phyloP scores from a whole-genome alignment of 2,888 invertebrate species.

The Acleris cristana region DNA sequence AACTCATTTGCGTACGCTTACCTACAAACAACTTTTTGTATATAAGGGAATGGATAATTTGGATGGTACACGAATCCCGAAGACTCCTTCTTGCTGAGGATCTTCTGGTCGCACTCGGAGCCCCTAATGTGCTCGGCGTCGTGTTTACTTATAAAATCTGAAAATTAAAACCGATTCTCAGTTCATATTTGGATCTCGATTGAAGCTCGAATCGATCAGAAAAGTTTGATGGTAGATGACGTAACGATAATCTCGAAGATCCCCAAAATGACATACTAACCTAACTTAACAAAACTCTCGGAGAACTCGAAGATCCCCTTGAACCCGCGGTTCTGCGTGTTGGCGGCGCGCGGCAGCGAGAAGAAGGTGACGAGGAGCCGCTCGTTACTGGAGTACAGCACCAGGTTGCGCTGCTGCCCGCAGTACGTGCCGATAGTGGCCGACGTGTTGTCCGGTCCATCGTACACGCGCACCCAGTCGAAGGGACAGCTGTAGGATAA shows the following conservation, averaged over 20 bases:
- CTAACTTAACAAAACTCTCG: constrained; percentile 98
- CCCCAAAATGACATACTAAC: constrained; percentile 82
- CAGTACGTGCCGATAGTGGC: constrained; percentile 98
- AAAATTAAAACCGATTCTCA: constrained; percentile 45
- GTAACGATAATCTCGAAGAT: neutral
- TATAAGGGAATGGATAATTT: constrained; percentile 97
- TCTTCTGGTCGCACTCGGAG: constrained; percentile 99
- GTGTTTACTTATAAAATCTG: constrained; percentile 96
- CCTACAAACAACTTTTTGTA: constrained; percentile 97
- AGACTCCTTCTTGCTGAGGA: constrained; percentile 96
- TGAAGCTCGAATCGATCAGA: neutral
- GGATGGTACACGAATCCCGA: constrained; percentile 97
- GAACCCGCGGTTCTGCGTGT: constrained; percentile 98
- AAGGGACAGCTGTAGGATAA: constrained; percentile 94
- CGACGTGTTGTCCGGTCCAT: constrained; percentile 94
- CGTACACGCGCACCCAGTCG: constrained; percentile 98
- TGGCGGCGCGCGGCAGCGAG: constrained; percentile 95
- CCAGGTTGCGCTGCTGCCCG: constrained; percentile 97
- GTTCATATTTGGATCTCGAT: too few species aligned
- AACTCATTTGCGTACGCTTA: constrained; percentile 58
- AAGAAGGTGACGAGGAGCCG: constrained; percentile 95
- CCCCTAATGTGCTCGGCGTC: constrained; percentile 97
- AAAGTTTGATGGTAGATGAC: neutral
- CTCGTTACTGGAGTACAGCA: constrained; percentile 96
- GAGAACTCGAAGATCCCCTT: constrained; percentile 99